A percentile compares a stretch with the other conserved stretches of the same genome.
These are phyloP conservation scores for Pseudochaenichthys georgianus DNA, from an alignment of 2,797 vertebrate genomes.

Conservation along the genomic window DNA sequence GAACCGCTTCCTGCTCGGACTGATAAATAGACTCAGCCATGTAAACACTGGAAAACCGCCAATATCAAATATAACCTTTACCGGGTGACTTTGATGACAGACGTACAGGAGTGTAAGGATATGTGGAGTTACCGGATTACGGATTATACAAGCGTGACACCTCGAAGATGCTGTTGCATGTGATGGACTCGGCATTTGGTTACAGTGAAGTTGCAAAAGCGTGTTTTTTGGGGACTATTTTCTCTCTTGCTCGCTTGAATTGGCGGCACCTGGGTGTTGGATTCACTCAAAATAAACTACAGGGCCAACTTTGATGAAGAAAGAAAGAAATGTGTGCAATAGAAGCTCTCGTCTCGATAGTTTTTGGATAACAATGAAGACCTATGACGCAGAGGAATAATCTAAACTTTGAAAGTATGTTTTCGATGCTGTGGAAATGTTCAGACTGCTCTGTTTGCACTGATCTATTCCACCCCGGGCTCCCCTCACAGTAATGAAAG, in stretches of 20 bases:
- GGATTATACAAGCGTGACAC: constrained; percentile 66
- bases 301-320: neutral
- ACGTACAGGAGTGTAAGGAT: constrained; percentile 29
- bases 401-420: neutral
- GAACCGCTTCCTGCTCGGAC: constrained; percentile 65
- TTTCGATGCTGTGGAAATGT: neutral
- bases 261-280: neutral
- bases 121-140: constrained; percentile 21
- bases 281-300: neutral
- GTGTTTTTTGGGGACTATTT: neutral
- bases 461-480: constrained; percentile 29
- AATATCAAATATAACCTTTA: constrained; percentile 53
- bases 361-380: neutral
- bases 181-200: constrained; percentile 11
- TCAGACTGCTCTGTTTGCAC: neutral
- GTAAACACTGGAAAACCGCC: constrained; percentile 65
- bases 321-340: neutral
- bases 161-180: constrained; percentile 42
- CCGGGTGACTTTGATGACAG: constrained; percentile 44
- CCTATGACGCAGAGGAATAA: neutral
- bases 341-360: neutral
- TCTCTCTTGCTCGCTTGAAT: neutral
- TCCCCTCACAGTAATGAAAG: constrained; percentile 54
- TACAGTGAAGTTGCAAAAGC: neutral
- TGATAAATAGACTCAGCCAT: constrained; percentile 67